Percentiles rank a stretch among this genome's conserved stretches.
These are phyloP conservation scores for Phalanger gymnotis DNA, from an alignment of 2,797 vertebrate genomes.

Conservation along the genomic window DNA sequence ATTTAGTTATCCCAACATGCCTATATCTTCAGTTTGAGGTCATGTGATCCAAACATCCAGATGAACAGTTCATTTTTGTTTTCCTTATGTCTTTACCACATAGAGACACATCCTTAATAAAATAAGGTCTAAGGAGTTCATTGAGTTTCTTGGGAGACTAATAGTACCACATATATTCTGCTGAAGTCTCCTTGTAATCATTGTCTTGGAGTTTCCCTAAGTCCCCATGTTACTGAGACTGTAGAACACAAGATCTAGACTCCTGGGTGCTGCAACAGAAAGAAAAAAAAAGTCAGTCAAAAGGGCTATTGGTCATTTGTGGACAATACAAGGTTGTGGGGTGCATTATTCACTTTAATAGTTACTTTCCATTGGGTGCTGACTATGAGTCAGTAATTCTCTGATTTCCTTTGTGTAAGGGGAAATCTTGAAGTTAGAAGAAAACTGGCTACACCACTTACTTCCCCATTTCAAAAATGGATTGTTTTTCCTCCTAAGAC, in stretches of 20 bases:
- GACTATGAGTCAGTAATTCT: conserved; percentile 50
- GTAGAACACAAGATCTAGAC: background rate
- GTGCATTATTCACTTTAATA: background rate
- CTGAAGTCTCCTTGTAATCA: background rate
- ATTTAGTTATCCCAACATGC: background rate
- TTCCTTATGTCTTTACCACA: background rate
- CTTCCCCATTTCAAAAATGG: conserved; percentile 41
- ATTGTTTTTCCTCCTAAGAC: background rate
- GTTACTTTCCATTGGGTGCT: background rate
- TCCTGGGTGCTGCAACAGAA: background rate
- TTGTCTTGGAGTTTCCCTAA: background rate
- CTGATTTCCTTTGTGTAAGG: conserved; percentile 44
- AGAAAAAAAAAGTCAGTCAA: background rate
- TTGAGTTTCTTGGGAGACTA: background rate
- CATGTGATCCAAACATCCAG: background rate
- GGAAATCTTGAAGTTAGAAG: conserved; percentile 47
- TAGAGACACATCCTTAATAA: background rate
- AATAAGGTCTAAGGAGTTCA: background rate
- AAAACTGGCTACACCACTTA: conserved; percentile 45
- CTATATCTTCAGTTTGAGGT: background rate
- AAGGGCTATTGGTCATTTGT: background rate
- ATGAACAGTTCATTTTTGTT: background rate
- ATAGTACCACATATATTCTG: background rate
- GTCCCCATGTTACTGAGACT: background rate
- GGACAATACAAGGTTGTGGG: background rate